Conservation (phyloP, 1,140 invertebrate genomes). For the Phymorhynchus buccinoides region DNA sequence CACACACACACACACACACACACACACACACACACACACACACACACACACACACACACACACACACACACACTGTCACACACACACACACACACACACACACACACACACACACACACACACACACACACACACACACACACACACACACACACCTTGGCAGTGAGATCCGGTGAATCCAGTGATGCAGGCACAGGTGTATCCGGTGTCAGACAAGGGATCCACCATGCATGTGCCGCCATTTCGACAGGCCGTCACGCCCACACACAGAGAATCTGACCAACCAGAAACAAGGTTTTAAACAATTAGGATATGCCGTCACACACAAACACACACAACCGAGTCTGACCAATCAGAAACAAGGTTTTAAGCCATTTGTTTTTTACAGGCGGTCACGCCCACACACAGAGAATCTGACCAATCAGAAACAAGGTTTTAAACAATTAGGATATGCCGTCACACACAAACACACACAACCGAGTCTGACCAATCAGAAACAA, state of each 20-base stretch:
- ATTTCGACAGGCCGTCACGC: neutral
- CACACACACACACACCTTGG: constrained; percentile 1
- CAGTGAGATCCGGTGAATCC: neutral
- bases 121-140: neutral
- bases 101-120: neutral
- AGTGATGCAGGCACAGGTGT: neutral
- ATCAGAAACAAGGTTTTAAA: neutral
- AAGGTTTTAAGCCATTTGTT: too few species aligned
- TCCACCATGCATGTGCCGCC: neutral
- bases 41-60: too few species aligned
- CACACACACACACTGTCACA: too few species aligned
- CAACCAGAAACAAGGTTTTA: neutral
- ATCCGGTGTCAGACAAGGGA: neutral
- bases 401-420: neutral
- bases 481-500: too few species aligned
- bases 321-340: too few species aligned
- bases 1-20: too few species aligned
- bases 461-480: too few species aligned
- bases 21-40: too few species aligned
- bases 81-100: neutral
- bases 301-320: too few species aligned
- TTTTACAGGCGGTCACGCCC: neutral
- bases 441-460: too few species aligned
- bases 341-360: too few species aligned
- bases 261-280: neutral